Percentiles rank a stretch among this genome's conserved stretches.
phyloP scores from a whole-genome alignment of 2,888 invertebrate genomes.

The Tryphoninae sp. region DNA sequence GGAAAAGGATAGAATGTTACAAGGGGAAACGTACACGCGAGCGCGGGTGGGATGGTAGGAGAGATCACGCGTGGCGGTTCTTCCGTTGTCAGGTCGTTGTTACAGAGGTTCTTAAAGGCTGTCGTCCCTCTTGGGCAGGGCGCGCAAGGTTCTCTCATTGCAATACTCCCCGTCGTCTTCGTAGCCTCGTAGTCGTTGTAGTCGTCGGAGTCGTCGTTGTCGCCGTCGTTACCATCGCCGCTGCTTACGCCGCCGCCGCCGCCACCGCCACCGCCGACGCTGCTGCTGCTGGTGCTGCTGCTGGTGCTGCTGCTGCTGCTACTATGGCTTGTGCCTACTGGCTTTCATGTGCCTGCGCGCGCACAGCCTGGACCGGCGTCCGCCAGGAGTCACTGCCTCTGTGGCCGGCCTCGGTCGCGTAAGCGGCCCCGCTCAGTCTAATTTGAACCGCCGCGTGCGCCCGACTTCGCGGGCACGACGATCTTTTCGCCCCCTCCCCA shows the following conservation, averaged over 20 bases:
- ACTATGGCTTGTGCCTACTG: slow-evolving; percentile 60
- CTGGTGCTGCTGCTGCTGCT: slow-evolving; percentile 37
- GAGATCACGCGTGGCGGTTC: slow-evolving; percentile 71
- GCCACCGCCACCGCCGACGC: slow-evolving; percentile 64
- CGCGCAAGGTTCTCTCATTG: slow-evolving; percentile 44
- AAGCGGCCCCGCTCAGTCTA: slow-evolving; percentile 80
- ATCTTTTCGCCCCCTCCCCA: slow-evolving; percentile 67
- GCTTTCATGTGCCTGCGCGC: slow-evolving; percentile 74
- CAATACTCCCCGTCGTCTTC: slow-evolving; percentile 41
- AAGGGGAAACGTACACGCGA: slow-evolving; percentile 37
- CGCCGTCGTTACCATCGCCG: slow-evolving; percentile 32
- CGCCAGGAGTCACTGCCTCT: slow-evolving; percentile 79
- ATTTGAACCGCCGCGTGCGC: slow-evolving; percentile 81
- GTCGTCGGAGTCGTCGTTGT: slow-evolving; percentile 37
- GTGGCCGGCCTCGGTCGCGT: slow-evolving; percentile 80
- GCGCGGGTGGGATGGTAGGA: slow-evolving; percentile 47
- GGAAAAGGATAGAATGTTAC: slow-evolving; percentile 42
- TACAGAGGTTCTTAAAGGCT: slow-evolving; percentile 72
- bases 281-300: slow-evolving; percentile 53
- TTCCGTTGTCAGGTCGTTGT: slow-evolving; percentile 73
- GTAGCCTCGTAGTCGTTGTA: slow-evolving; percentile 39
- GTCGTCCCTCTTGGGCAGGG: slow-evolving; percentile 54
- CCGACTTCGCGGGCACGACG: slow-evolving; percentile 77
- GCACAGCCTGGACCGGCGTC: slow-evolving; percentile 80
- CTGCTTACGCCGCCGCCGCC: slow-evolving; percentile 30